Conservation (phyloP, 2,797 vertebrate species). For the Mallotus villosus region DNA sequence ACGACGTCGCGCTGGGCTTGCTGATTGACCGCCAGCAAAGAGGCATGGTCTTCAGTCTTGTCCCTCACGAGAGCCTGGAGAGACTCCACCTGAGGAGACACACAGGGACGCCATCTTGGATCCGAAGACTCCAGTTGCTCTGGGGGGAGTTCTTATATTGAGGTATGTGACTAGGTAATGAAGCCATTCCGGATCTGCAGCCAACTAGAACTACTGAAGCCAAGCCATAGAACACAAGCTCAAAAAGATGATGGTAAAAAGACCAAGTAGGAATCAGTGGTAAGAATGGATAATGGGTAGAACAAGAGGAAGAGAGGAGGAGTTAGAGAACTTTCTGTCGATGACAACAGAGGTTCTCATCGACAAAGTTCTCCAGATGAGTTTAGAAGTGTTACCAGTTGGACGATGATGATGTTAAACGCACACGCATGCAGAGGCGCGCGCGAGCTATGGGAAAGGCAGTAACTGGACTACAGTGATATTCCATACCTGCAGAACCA, state of each 20-base stretch:
- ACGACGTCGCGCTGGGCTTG: conserved; percentile 76
- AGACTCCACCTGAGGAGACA: conserved; percentile 80
- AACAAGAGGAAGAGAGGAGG: not conserved
- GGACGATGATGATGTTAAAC: not conserved
- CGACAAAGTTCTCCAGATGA: not conserved
- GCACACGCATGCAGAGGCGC: conserved; percentile 31
- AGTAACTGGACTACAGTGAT: conserved; percentile 40
- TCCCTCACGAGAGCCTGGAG: conserved; percentile 86
- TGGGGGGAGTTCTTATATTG: conserved; percentile 1
- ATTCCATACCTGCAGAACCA: conserved; percentile 80
- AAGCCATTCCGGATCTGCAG: conserved; percentile 57
- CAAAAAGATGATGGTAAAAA: too few species aligned
- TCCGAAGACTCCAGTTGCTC: not conserved
- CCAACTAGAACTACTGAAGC: conserved; percentile 33
- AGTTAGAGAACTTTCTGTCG: not conserved
- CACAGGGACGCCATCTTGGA: conserved; percentile 7
- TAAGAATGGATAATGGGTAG: conserved; percentile 1
- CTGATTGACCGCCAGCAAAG: conserved; percentile 80
- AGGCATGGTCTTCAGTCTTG: conserved; percentile 81
- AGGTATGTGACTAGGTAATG: conserved; percentile 16
- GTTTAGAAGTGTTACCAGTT: too few species aligned
- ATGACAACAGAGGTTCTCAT: too few species aligned
- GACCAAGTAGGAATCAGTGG: not conserved
- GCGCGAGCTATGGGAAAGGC: conserved; percentile 38
- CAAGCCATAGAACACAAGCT: conserved; percentile 41